phyloP scores from a whole-genome alignment of 2,113 vertebrate species.

The Muntiacus reevesi region DNA sequence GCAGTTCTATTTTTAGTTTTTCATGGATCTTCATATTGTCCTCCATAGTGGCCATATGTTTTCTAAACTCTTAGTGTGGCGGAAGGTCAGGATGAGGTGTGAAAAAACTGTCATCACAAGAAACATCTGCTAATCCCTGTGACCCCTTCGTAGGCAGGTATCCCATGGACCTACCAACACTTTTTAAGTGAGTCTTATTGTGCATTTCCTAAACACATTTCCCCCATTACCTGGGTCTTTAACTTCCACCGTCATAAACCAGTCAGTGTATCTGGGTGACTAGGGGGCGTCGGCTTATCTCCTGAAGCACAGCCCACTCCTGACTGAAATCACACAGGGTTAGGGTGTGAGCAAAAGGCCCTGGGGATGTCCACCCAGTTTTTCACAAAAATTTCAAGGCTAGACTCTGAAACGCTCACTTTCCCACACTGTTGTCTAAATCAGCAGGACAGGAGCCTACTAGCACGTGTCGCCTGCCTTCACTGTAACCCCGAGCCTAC shows the following conservation, averaged over 20 bases:
- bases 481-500: fast-evolving
- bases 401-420: not conserved
- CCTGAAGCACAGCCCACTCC: not conserved
- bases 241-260: not conserved
- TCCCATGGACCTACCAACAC: not conserved
- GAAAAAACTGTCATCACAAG: not conserved
- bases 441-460: not conserved
- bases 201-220: not conserved
- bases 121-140: not conserved
- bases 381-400: not conserved
- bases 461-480: not conserved
- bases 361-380: not conserved
- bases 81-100: not conserved
- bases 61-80: not conserved
- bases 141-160: not conserved
- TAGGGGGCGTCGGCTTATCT: not conserved
- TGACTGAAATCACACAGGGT: not conserved
- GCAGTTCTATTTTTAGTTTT: not conserved
- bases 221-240: not conserved
- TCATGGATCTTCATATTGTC: not conserved
- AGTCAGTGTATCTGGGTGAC: not conserved
- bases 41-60: not conserved
- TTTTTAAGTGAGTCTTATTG: not conserved
- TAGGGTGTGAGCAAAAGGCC: not conserved
- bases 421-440: not conserved